Evolutionary conservation across 2,888 invertebrate genomes (phyloP).

Genomic region (Amphipyra tragopoginis): DNA sequence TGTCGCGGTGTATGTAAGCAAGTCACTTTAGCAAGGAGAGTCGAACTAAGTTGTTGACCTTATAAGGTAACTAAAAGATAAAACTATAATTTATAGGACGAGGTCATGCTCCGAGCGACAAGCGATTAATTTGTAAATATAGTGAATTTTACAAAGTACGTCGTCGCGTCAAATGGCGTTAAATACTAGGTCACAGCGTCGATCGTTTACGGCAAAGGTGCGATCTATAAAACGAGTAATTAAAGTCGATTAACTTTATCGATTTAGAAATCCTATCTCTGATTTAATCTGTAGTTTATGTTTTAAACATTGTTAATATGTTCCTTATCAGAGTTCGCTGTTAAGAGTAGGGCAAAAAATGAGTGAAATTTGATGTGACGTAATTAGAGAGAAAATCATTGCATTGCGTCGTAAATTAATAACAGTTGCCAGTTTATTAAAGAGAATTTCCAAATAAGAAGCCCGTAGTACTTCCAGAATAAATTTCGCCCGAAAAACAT

Average conservation of each 20-base stretch:
- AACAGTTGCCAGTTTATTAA: no score
- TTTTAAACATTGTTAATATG: neutral
- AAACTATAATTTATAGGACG: conserved; percentile 60
- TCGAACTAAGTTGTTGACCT: conserved; percentile 53
- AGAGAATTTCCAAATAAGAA: no score
- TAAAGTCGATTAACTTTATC: neutral
- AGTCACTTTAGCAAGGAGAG: conserved; percentile 27
- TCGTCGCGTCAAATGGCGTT: conserved; percentile 29
- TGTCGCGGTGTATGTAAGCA: conserved; percentile 13
- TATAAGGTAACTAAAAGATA: conserved; percentile 57
- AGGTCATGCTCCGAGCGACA: conserved; percentile 44
- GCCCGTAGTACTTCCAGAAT: no score
- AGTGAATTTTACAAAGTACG: conserved; percentile 50
- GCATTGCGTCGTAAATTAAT: no score
- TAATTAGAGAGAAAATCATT: no score
- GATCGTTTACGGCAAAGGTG: conserved; percentile 21
- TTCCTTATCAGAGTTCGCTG: neutral
- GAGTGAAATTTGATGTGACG: neutral
- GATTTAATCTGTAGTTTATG: neutral
- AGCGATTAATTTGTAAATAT: conserved; percentile 55
- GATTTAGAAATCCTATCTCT: neutral
- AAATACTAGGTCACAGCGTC: conserved; percentile 40
- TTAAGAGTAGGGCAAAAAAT: neutral
- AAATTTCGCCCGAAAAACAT: no score
- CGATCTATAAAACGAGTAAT: conserved; percentile 18